A percentile compares a stretch with the other conserved stretches of the same genome.
Evolutionary conservation across 1,140 invertebrate species (phyloP).

Genomic region (Doryteuthis pealeii): DNA sequence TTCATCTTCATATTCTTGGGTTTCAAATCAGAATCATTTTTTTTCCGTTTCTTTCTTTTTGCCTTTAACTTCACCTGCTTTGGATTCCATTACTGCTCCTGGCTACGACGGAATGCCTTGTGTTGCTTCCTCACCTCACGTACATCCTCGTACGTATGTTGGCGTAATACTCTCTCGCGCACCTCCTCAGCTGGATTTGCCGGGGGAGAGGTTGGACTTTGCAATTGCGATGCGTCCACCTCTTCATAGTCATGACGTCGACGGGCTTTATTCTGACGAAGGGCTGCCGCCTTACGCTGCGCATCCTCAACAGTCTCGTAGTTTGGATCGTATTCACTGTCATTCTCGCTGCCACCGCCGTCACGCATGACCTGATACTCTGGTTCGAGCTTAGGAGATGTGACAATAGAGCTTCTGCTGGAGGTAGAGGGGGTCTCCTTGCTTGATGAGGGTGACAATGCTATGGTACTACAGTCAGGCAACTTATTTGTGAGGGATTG

Average conservation of each 20-base stretch:
- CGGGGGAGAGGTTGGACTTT: background rate
- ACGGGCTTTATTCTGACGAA: background rate
- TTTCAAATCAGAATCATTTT: background rate
- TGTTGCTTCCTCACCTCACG: constrained; percentile 29
- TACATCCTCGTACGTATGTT: constrained; percentile 46
- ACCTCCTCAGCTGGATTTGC: constrained; percentile 17
- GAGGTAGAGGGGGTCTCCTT: constrained; percentile 9
- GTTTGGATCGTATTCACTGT: constrained; percentile 35
- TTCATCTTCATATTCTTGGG: too few species aligned
- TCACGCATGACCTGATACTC: constrained; percentile 42
- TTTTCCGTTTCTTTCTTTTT: background rate
- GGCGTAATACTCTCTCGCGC: constrained; percentile 29
- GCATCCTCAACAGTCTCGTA: constrained; percentile 49
- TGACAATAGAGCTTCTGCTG: background rate
- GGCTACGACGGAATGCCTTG: background rate
- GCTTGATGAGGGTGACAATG: constrained; percentile 2
- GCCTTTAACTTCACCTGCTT: background rate
- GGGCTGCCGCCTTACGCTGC: constrained; percentile 24
- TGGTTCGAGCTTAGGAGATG: constrained; percentile 28
- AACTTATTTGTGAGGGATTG: background rate
- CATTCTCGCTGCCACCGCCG: constrained; percentile 33
- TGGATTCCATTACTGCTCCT: background rate
- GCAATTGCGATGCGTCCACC: constrained; percentile 21
- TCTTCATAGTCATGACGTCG: constrained; percentile 32
- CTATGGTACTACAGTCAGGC: constrained; percentile 10